Evolutionary conservation across 2,888 invertebrate species (phyloP).

Genomic region (Aphelenchoides bicaudatus): DNA sequence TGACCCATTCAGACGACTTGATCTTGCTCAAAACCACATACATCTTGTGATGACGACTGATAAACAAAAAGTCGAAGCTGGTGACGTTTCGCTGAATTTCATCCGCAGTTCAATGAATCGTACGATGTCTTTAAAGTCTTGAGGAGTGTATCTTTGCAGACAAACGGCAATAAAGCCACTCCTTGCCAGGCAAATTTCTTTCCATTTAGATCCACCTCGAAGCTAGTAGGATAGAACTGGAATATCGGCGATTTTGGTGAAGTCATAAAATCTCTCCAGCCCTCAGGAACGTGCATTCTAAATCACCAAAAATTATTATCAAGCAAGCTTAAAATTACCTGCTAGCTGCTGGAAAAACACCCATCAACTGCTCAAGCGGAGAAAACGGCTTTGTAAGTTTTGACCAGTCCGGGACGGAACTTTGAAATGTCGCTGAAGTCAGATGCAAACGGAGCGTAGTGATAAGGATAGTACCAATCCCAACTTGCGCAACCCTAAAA

Average conservation of each 20-base stretch:
- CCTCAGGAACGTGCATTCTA: conserved; percentile 81
- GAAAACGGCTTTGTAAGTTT: conserved; percentile 86
- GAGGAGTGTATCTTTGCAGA: conserved; percentile 80
- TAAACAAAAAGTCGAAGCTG: conserved; percentile 85
- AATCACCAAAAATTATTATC: conserved; percentile 1
- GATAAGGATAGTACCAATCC: conserved; percentile 99
- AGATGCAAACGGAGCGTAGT: conserved; percentile 98
- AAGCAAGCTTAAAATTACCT: conserved; percentile 34
- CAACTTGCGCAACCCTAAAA: conserved; percentile 85
- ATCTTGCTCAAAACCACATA: conserved; percentile 72
- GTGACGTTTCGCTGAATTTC: conserved; percentile 82
- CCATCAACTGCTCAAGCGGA: conserved; percentile 97
- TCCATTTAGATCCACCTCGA: conserved; percentile 83
- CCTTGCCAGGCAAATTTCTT: conserved; percentile 99
- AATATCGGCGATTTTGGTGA: conserved; percentile 88
- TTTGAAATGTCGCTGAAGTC: conserved; percentile 87
- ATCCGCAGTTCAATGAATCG: conserved; percentile 74
- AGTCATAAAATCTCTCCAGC: conserved; percentile 89
- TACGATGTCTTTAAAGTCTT: conserved; percentile 64
- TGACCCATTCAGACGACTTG: conserved; percentile 50
- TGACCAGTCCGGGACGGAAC: conserved; percentile 76
- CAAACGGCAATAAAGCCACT: conserved; percentile 93
- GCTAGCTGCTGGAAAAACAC: conserved; percentile 97
- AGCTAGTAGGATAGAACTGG: conserved; percentile 96
- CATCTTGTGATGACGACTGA: conserved; percentile 72